Evolutionary conservation across 2,888 invertebrate species (phyloP).

Genomic region (Watsonalla binaria): DNA sequence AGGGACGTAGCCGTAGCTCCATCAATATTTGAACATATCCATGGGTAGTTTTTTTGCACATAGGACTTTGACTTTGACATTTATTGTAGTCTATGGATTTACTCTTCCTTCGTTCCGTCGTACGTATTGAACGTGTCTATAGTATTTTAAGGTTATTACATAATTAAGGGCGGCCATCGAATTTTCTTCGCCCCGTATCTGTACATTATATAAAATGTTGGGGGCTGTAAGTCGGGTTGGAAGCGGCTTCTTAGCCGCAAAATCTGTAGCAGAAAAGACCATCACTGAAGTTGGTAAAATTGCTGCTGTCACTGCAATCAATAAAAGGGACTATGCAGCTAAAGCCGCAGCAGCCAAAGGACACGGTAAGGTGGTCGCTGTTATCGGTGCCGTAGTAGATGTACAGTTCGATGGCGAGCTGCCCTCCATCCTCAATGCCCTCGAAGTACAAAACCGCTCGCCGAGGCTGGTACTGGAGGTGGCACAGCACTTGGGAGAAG

Average conservation of each 20-base stretch:
- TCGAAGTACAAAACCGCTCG: constrained; percentile 92
- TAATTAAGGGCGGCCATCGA: constrained; percentile 57
- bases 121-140: constrained; percentile 19
- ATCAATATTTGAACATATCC: too few species aligned
- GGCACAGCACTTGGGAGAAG: constrained; percentile 95
- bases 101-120: too few species aligned
- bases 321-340: constrained; percentile 66
- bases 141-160: constrained; percentile 59
- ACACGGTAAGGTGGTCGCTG: constrained; percentile 90
- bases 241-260: constrained; percentile 80
- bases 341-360: constrained; percentile 41
- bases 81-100: too few species aligned
- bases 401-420: constrained; percentile 96
- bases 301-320: constrained; percentile 57
- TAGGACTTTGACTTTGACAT: too few species aligned
- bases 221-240: constrained; percentile 80
- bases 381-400: constrained; percentile 98
- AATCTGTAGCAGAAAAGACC: constrained; percentile 78
- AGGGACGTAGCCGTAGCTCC: too few species aligned
- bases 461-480: constrained; percentile 91
- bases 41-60: too few species aligned
- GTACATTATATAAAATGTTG: constrained; percentile 71
- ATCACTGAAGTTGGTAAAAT: constrained; percentile 79
- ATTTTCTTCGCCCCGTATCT: constrained; percentile 43
- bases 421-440: constrained; percentile 96